Evolutionary conservation across 2,113 vertebrate species (phyloP), one percentile per base, ranked within the genome.

Genomic region (Eulacestoma nigropectus): DNA sequence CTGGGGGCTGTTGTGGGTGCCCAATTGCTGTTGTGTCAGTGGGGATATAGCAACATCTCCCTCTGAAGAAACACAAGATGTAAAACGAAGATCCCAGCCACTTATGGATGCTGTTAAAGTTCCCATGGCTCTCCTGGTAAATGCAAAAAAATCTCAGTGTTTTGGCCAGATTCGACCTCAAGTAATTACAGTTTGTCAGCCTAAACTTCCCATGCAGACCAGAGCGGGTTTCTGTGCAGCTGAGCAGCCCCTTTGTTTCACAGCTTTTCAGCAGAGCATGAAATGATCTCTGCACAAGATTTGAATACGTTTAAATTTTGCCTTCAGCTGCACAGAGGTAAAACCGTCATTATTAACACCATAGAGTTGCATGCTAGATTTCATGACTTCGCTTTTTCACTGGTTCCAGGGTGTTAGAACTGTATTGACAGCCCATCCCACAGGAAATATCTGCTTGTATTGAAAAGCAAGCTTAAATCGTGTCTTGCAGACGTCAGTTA

Each of bases 1-100:
- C 39, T 37, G 30, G 1, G 16, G 27, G 60, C 39, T 74, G 2
- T 0, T 82, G 7, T 2, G 9, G 0, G 0, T 6, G 1, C 20
- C 22, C 63, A 26, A 3, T 6, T 47, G 35, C 19, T 65, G 6
- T 9, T 46, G 17, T 62, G 65, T 32, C 47, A n/a, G 20, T 13
- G 29, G 22, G 46, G 42, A 30, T 46, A 47, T 1, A 56, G 26
- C 2, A 1, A 16, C 9, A 8, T 8, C 9, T 73, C 18, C 15
- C 20, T 70, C 76, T 63, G 53, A 60, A 80, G 35, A 70, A 52
- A 35, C 7, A 19, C 1, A 0, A 47, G 32, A 8, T 52, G 21
- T 13, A 50, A 80, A 74, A 32, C 33, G 55, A 78, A 60, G 56
- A 72, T 57, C 46, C 30, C 59, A 94, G 37, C 4, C 7, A 9